A percentile compares a stretch with the other conserved stretches of the same genome.
These are phyloP conservation scores for Helostoma temminkii DNA, from an alignment of 2,797 vertebrate genomes.

Conservation along the genomic window DNA sequence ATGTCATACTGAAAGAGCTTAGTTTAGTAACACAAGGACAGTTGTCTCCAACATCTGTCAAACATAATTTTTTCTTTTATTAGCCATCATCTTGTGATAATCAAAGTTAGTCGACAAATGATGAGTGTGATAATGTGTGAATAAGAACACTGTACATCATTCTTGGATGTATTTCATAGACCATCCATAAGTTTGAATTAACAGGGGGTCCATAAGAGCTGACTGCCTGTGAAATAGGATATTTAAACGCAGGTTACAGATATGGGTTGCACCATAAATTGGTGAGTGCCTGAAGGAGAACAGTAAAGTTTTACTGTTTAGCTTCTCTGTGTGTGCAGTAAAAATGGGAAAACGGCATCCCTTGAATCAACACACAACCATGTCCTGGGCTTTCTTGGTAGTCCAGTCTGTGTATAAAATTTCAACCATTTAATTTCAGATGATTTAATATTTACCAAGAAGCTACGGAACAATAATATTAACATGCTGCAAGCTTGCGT, in stretches of 20 bases:
- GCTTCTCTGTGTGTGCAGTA: slow-evolving; percentile 56
- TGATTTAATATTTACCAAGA: slow-evolving; percentile 10
- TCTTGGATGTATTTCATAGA: slow-evolving; percentile 44
- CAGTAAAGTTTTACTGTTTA: slow-evolving; percentile 73
- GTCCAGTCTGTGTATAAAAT: slow-evolving; percentile 22
- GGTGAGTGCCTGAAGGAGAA: slow-evolving; percentile 57
- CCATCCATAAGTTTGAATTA: slow-evolving; percentile 62
- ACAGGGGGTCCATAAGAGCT: slow-evolving; percentile 67
- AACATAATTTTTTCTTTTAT: too few relatives aligned
- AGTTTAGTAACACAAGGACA: too few relatives aligned
- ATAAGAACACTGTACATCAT: slow-evolving; percentile 9
- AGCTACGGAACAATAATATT: too few relatives aligned
- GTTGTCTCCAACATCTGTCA: too few relatives aligned
- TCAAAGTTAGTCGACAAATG: too few relatives aligned
- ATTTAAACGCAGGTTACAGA: slow-evolving; percentile 72
- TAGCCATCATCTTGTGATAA: too few relatives aligned
- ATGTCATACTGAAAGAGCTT: too few relatives aligned
- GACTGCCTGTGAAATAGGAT: slow-evolving; percentile 71
- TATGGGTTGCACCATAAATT: slow-evolving; percentile 63
- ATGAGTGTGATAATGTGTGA: too few relatives aligned
- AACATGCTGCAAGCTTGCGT: background rate
- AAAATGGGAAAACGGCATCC: slow-evolving; percentile 41
- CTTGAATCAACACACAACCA: slow-evolving; percentile 50
- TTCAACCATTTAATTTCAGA: slow-evolving; percentile 23
- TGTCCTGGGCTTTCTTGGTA: background rate